These are phyloP conservation scores for Nymphalis polychloros DNA, from an alignment of 2,888 invertebrate genomes.

Conservation along the genomic window DNA sequence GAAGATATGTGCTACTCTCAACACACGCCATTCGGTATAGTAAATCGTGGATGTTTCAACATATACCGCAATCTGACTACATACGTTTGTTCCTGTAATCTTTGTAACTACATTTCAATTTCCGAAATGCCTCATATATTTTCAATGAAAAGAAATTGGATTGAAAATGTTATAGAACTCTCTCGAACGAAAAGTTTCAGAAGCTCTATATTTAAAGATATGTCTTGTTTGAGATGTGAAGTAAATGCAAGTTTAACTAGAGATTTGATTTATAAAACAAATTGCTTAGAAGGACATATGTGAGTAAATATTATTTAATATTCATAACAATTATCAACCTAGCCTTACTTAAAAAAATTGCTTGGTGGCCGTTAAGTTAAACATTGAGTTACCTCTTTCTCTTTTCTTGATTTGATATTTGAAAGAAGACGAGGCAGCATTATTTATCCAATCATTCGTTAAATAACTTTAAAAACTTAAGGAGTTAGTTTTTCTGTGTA, in stretches of 20 bases:
- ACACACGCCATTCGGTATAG: slow-evolving; percentile 70
- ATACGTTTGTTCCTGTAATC: slow-evolving; percentile 69
- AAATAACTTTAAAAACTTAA: too few species aligned
- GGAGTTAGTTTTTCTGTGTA: too few species aligned
- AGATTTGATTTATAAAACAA: slow-evolving; percentile 48
- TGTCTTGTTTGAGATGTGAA: slow-evolving; percentile 68
- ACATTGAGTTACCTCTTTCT: too few species aligned
- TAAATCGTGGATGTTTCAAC: slow-evolving; percentile 68
- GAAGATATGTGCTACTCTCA: slow-evolving; percentile 64
- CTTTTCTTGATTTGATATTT: too few species aligned
- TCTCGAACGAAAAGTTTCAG: slow-evolving; percentile 58
- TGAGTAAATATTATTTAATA: slow-evolving; percentile 46
- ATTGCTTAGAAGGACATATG: slow-evolving; percentile 67
- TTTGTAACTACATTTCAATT: slow-evolving; percentile 67
- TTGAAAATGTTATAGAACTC: slow-evolving; percentile 63
- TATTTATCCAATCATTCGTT: too few species aligned
- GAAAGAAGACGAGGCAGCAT: too few species aligned
- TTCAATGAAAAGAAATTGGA: slow-evolving; percentile 59
- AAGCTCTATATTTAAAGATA: slow-evolving; percentile 60
- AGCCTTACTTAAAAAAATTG: too few species aligned
- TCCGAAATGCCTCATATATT: slow-evolving; percentile 66
- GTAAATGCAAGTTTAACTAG: slow-evolving; percentile 39
- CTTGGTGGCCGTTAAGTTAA: too few species aligned
- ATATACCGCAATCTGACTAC: slow-evolving; percentile 56
- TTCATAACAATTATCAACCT: too few species aligned